Evolutionary conservation across 2,797 vertebrate genomes (phyloP).

Genomic region (Phoebastria nigripes): DNA sequence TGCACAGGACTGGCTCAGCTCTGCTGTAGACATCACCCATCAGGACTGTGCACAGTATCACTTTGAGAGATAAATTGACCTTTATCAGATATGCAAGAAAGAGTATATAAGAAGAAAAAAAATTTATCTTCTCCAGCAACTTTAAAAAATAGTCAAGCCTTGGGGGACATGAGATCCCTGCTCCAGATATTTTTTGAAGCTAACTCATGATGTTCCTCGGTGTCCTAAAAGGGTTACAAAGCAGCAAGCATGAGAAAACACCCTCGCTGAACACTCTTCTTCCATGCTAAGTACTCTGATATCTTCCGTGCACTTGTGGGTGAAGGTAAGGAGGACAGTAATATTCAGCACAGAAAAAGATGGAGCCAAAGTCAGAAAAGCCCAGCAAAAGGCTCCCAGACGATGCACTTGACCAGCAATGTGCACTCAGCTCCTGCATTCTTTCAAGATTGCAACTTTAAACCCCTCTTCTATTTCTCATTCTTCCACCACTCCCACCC

Average conservation of each 20-base stretch:
- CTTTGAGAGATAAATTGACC: neutral
- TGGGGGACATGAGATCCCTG: neutral
- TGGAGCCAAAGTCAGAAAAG: neutral
- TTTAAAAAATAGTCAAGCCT: neutral
- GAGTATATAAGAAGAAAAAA: neutral
- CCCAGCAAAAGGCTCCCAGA: neutral
- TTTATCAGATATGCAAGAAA: neutral
- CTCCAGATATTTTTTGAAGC: neutral
- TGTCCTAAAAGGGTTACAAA: neutral
- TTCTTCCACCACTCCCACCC: neutral
- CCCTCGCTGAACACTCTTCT: neutral
- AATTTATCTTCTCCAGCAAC: neutral
- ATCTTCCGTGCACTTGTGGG: neutral
- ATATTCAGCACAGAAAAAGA: neutral
- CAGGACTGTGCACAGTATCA: neutral
- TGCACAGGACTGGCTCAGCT: neutral
- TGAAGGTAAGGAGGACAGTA: neutral
- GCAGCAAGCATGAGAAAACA: neutral
- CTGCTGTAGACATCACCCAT: neutral
- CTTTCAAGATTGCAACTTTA: neutral
- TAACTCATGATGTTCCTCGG: neutral
- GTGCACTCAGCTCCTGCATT: neutral
- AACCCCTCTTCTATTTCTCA: neutral
- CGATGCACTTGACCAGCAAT: neutral
- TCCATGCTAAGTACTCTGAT: neutral